Conservation (phyloP, 2,888 invertebrate genomes). For the Nematopogon swammerdamellus region DNA sequence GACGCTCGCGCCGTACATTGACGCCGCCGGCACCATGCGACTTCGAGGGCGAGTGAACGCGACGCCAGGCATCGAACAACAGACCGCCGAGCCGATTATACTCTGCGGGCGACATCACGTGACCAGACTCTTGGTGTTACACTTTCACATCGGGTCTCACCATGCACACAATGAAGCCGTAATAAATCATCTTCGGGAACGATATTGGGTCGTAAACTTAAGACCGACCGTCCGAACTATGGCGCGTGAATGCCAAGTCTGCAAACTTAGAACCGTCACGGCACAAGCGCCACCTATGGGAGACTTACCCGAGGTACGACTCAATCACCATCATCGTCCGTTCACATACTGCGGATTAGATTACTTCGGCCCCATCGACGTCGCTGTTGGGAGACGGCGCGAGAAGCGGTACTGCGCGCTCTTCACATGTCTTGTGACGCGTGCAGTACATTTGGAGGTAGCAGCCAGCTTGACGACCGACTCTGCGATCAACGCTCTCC, state of each 20-base stretch:
- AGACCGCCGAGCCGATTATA: slow-evolving; percentile 6
- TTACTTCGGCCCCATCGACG: slow-evolving; percentile 4
- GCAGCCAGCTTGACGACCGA: slow-evolving; percentile 1
- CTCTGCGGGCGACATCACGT: slow-evolving; percentile 7
- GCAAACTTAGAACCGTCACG: slow-evolving; percentile 1
- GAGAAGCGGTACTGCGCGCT: slow-evolving; percentile 1
- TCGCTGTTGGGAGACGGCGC: slow-evolving; percentile 1
- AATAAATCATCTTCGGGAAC: slow-evolving; percentile 8
- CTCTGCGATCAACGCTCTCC: neutral
- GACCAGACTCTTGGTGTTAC: slow-evolving; percentile 6
- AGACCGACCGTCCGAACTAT: slow-evolving; percentile 5
- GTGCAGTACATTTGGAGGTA: slow-evolving; percentile 2
- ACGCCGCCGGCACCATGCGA: neutral
- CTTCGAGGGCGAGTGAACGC: slow-evolving; percentile 2
- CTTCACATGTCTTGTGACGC: slow-evolving; percentile 1
- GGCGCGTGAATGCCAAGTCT: neutral
- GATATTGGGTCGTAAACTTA: slow-evolving; percentile 6
- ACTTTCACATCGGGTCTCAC: slow-evolving; percentile 3
- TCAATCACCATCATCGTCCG: neutral
- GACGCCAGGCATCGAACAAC: neutral
- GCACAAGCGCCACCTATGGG: slow-evolving; percentile 5
- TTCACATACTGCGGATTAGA: slow-evolving; percentile 4
- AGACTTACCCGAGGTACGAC: slow-evolving; percentile 5
- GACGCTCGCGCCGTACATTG: neutral
- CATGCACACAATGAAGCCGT: slow-evolving; percentile 8